phyloP scores from a whole-genome alignment of 2,888 invertebrate species.

The Drosophila kuntzei region DNA sequence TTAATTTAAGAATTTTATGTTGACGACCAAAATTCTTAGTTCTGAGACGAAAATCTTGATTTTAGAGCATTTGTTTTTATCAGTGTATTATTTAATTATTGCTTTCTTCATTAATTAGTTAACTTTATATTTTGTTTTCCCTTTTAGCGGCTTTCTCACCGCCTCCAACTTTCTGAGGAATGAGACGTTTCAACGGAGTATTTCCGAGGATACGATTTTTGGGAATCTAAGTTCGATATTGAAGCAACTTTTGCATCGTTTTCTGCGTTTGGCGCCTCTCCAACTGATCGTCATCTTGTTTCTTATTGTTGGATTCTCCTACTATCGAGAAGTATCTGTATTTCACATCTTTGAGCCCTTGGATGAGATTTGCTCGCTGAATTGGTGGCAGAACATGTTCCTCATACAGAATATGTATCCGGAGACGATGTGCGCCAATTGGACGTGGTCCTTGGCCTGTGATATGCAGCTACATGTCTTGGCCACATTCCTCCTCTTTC shows the following conservation, averaged over 20 bases:
- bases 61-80: too few species aligned
- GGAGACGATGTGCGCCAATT: conserved; percentile 40
- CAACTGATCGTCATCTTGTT: conserved; percentile 38
- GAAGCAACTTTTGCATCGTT: conserved; percentile 46
- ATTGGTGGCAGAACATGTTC: conserved; percentile 44
- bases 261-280: conserved; percentile 47
- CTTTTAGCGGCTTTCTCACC: conserved; percentile 54
- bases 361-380: conserved; percentile 36
- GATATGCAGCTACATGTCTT: conserved; percentile 57
- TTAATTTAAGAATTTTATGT: too few species aligned
- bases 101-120: too few species aligned
- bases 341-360: conserved; percentile 41
- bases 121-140: not conserved
- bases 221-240: conserved; percentile 19
- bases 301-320: conserved; percentile 18
- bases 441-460: conserved; percentile 62
- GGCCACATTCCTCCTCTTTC: conserved; percentile 51
- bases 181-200: conserved; percentile 36
- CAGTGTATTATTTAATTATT: too few species aligned
- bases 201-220: conserved; percentile 20
- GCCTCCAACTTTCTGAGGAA: conserved; percentile 48
- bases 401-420: conserved; percentile 52
- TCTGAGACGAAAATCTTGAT: too few species aligned
- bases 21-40: too few species aligned
- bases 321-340: conserved; percentile 47